phyloP scores from a whole-genome alignment of 1,140 invertebrate genomes.

The Aphelenchoides avenae region DNA sequence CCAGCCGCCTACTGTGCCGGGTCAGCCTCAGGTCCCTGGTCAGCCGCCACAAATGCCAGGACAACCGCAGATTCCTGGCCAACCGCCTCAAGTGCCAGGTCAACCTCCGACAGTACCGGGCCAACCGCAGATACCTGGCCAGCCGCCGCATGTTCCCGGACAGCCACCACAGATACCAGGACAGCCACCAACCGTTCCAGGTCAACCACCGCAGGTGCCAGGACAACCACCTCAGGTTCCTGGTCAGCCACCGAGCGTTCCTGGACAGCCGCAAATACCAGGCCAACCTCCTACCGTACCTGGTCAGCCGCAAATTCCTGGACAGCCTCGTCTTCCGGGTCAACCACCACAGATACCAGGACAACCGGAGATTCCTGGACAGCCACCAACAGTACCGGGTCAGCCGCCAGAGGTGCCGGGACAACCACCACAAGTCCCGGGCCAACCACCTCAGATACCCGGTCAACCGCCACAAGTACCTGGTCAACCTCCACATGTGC shows the following conservation, averaged over 20 bases:
- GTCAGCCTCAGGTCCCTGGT: conserved; percentile 17
- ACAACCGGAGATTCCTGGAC: conserved; percentile 14
- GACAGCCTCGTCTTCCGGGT: conserved; percentile 22
- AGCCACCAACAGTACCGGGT: conserved; percentile 1
- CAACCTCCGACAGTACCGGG: conserved; percentile 11
- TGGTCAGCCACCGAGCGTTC: not conserved
- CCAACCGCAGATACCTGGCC: conserved; percentile 11
- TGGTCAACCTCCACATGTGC: conserved; percentile 4
- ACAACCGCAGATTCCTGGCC: conserved; percentile 21
- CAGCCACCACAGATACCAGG: conserved; percentile 16
- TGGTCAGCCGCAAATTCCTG: conserved; percentile 2
- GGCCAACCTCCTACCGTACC: conserved; percentile 10
- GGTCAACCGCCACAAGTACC: not conserved
- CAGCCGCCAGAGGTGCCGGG: conserved; percentile 13
- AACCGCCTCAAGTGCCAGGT: conserved; percentile 14
- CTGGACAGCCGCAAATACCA: no score
- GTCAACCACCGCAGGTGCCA: conserved; percentile 4
- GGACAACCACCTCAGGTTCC: conserved; percentile 7
- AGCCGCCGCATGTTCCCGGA: conserved; percentile 19
- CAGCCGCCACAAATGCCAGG: conserved; percentile 4
- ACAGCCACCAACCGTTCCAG: conserved; percentile 4
- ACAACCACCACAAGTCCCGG: conserved; percentile 13
- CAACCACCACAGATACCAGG: conserved; percentile 19
- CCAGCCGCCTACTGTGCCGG: conserved; percentile 19
- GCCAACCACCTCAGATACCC: conserved; percentile 13